Evolutionary conservation across 2,888 invertebrate genomes (phyloP), one percentile per base, ranked within the genome.

Genomic region (Lampropteryx suffumata): DNA sequence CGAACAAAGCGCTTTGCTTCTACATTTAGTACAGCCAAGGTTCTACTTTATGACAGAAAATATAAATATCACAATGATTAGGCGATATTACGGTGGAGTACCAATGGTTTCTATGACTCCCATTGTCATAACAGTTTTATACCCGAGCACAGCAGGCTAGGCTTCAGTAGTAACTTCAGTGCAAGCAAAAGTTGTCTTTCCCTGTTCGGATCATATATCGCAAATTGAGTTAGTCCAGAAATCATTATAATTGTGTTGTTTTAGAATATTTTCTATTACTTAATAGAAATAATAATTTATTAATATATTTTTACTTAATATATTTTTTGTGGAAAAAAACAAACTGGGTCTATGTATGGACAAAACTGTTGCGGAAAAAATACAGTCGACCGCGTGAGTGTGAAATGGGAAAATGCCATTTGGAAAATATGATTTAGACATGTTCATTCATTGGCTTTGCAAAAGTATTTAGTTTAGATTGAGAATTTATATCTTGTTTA

Each of bases 321-420:
- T 17, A 4, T 9, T 33, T 54, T 41, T 29, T 51, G 43, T 52
- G 59, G 57, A 33, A 52, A 44, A 57, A 61, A 69, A 70, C 80
- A 92, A 91, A 78, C 92, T 92, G 93, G 92, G 93, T 79, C 92
- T 92, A 88, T 92, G 92, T 78, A 91, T 92, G 82, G 92, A 92
- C 82, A 91, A 92, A 79, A 79, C 88, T 59, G 82, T 90, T 67
- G 81, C 81, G 63, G 90, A 75, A 73, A 86, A 85, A 73, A 74
- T 83, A 58, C 69, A 79, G 57, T 65, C 71, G 57, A 66, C 70
- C 59, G 73, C 81, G 86, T 88, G 75, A 87, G 86, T 86, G 65
- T 52, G 34, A 51, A 41, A n/a, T 13, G 45, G 33, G 32, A 21
- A 24, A 33, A 27, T 32, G 10, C 14, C 6, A 6, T 3, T 12